A percentile compares a stretch with the other conserved stretches of the same genome.
phyloP scores from a whole-genome alignment of 2,113 vertebrate species.

The cattle (Bos taurus) region DNA sequence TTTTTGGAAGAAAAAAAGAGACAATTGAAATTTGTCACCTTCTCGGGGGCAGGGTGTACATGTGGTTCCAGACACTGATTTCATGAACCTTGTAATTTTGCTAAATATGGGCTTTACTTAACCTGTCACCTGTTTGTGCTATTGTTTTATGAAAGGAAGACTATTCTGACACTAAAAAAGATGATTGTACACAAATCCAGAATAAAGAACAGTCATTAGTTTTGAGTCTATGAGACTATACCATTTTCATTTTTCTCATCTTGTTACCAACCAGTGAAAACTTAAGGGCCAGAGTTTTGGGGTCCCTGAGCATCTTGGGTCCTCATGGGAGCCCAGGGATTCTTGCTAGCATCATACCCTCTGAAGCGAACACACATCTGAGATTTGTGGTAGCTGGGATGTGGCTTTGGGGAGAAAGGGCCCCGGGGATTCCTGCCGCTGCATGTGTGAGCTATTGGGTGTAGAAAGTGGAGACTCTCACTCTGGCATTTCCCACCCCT shows the following conservation, averaged over 20 bases:
- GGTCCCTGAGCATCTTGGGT: not conserved
- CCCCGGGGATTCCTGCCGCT: not conserved
- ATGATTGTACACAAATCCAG: not conserved
- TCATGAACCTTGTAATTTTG: not conserved
- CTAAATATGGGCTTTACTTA: not conserved
- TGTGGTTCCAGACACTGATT: not conserved
- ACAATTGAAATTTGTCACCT: not conserved
- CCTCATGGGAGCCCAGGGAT: not conserved
- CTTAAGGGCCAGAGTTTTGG: not conserved
- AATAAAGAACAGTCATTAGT: not conserved
- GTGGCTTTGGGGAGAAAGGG: not conserved
- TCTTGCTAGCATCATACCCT: not conserved
- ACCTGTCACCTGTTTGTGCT: not conserved
- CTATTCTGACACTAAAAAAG: not conserved
- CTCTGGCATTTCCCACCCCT: not conserved
- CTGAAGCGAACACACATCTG: not conserved
- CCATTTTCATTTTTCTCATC: not conserved
- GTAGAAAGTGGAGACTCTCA: not conserved
- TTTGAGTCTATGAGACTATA: not conserved
- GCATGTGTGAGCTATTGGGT: not conserved
- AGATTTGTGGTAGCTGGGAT: not conserved
- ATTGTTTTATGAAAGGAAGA: not conserved
- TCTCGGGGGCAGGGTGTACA: not conserved
- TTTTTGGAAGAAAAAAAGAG: not conserved
- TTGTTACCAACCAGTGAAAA: not conserved